phyloP scores from a whole-genome alignment of 2,797 vertebrate genomes.

The Morelia viridis region DNA sequence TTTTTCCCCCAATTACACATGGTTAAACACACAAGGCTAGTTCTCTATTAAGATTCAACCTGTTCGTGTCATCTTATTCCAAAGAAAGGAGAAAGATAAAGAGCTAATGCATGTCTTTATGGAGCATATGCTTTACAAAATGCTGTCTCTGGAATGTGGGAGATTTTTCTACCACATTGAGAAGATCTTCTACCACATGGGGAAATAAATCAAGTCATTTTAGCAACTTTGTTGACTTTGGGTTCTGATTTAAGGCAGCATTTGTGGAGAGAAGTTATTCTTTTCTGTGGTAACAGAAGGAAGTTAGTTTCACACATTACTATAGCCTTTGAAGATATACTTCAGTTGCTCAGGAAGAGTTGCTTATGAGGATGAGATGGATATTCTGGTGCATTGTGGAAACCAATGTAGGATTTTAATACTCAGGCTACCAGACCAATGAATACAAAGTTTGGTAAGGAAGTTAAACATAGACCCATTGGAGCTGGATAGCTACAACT shows the following conservation, averaged over 20 bases:
- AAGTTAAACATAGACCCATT: neutral
- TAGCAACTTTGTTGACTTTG: neutral
- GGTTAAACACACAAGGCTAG: neutral
- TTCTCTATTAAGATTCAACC: neutral
- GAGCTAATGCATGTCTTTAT: neutral
- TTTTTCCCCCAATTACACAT: neutral
- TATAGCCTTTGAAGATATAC: neutral
- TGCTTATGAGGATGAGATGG: neutral
- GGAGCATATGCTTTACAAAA: no score
- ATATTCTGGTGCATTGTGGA: neutral
- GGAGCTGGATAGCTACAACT: neutral
- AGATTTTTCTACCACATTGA: neutral
- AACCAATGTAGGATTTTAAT: neutral
- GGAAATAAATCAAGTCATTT: neutral
- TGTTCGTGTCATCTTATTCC: neutral
- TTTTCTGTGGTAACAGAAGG: neutral
- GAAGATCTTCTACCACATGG: neutral
- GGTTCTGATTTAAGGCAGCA: neutral
- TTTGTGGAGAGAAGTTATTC: neutral
- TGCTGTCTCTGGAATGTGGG: neutral
- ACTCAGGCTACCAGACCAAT: neutral
- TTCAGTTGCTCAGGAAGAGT: neutral
- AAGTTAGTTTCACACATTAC: neutral
- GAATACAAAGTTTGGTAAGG: neutral
- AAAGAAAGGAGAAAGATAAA: neutral